Base-by-base conservation (phyloP, 2,113 vertebrate genomes). In the Labrus mixtus region DNA sequence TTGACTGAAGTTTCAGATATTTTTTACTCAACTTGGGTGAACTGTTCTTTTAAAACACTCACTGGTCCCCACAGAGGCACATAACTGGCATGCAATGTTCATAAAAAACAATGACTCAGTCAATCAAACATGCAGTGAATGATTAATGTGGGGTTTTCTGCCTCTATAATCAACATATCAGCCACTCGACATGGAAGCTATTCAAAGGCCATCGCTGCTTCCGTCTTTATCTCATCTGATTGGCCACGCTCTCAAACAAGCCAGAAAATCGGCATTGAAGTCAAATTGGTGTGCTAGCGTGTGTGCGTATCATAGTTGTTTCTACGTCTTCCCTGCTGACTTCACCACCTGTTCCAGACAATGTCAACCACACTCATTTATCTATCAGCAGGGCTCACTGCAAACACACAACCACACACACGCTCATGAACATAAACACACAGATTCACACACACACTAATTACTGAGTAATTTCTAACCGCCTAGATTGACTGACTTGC, bases 341-440 rank as follows among this genome's bases (percentile, higher is more conserved):
- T 94, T 81, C 83, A 86, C 93, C 94, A 95, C 94, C 94, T 95
- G 94, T 90, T 95, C 92, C 74, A 92, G 90, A 91, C 90, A 91
- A 92, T 89, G 93, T 92, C 90, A 92, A 93, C 89, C 87, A 83
- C 78, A 89, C 84, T 92, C 90, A 94, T 95, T 93, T 93, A 92
- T 94, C 93, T 93, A 92, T 90, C 93, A 88, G 84, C 92, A 90
- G 91, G 93, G 84, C 79, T 84, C 76, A 23, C 63, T 48, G 77
- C 72, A 78, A 62, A 81, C 76, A 81, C 76, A 70, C 79, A 29
- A 55, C 41, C 54, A 39, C 60, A 39, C 17, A 60, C 13, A 4
- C 15, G 46, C 46, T 17, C 57, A 53, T 17, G 23, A 48, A 66
- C 60, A 23, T 23, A 56, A 20, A 68, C 17, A 22, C 37, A 51